phyloP scores from a whole-genome alignment of 1,140 invertebrate genomes.

The Neodiprion virginianus region DNA sequence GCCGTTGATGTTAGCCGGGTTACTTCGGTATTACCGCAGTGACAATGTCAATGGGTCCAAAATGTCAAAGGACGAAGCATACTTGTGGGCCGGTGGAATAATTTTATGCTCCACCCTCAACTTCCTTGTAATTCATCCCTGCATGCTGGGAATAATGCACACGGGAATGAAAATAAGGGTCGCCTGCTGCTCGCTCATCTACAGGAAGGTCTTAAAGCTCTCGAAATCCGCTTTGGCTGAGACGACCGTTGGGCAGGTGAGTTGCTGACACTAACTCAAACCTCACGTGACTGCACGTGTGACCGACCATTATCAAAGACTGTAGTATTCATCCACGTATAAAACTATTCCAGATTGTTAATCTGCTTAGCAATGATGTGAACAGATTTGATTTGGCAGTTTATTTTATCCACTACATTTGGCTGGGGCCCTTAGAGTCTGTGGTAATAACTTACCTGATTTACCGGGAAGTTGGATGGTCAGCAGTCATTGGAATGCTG shows the following conservation, averaged over 20 bases:
- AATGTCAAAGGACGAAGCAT: slow-evolving; percentile 66
- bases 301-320: too few species aligned
- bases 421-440: slow-evolving; percentile 84
- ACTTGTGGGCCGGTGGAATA: slow-evolving; percentile 72
- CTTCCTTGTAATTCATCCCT: slow-evolving; percentile 77
- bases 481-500: slow-evolving; percentile 79
- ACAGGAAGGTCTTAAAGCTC: slow-evolving; percentile 72
- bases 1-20: slow-evolving; percentile 74
- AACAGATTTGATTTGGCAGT: slow-evolving; percentile 74
- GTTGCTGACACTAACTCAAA: slow-evolving; percentile 1
- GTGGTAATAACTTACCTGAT: slow-evolving; percentile 79
- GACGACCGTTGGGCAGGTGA: slow-evolving; percentile 54
- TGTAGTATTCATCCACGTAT: slow-evolving; percentile 54
- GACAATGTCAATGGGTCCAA: slow-evolving; percentile 53
- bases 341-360: slow-evolving; percentile 83
- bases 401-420: slow-evolving; percentile 77
- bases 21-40: slow-evolving; percentile 73
- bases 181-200: slow-evolving; percentile 80
- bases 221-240: slow-evolving; percentile 38
- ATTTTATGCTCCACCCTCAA: slow-evolving; percentile 74
- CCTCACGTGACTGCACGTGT: background rate
- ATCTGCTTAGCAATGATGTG: slow-evolving; percentile 91
- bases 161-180: slow-evolving; percentile 82
- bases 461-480: slow-evolving; percentile 75
- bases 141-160: slow-evolving; percentile 77